Base-by-base conservation (phyloP, 2,113 vertebrate species). In the Ammodytes dubius region DNA sequence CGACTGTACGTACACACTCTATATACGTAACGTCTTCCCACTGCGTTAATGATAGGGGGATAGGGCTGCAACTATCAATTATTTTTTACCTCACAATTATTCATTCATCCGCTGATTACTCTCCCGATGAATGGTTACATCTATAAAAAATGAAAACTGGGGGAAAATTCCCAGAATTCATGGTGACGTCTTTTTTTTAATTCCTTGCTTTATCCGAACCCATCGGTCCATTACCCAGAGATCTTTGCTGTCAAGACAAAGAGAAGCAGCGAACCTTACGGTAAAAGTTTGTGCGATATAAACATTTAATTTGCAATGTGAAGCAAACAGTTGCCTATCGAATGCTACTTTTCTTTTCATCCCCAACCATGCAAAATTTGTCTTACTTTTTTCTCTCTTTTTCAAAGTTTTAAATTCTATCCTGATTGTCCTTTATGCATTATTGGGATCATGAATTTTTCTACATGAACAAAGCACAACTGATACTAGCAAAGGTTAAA, bases 401-500 rank as follows among this genome's bases (percentile, higher is more conserved):
- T 50, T 17, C 17, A 46, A 15, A 5, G 1, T 37, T 52, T 27
- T 15, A 27, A 27, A 27, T 54, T 57, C 4, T 12, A 19, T 7
- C 27, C 37, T 59, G 1, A 13, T 10, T 2, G 27, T 39, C 27
- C 5, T 37, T 7, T 27, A 40, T 2, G 1, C 35, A 17, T 1
- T 15, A 17, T 1, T 15, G 13, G 17, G 6, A 35, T 70, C 10
- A 61, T n/a, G 11, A 49, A 11, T 35, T 37, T 17, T 54, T 61
- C n/a, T 40, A 56, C 11, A n/a, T 64, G 50, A n/a, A 27, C 57
- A 74, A 60, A 61, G 49, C 69, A 82, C 0, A 27, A 14, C 7
- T 35, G 27, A 47, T 8, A 66, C n/a, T 7, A 19, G 27, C 66
- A 49, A 53, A 5, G 27, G 69, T 59, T 73, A 77, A 71, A 79